These are phyloP conservation scores for Drosophila navojoa DNA, from an alignment of 1,140 invertebrate genomes.

Conservation along the genomic window DNA sequence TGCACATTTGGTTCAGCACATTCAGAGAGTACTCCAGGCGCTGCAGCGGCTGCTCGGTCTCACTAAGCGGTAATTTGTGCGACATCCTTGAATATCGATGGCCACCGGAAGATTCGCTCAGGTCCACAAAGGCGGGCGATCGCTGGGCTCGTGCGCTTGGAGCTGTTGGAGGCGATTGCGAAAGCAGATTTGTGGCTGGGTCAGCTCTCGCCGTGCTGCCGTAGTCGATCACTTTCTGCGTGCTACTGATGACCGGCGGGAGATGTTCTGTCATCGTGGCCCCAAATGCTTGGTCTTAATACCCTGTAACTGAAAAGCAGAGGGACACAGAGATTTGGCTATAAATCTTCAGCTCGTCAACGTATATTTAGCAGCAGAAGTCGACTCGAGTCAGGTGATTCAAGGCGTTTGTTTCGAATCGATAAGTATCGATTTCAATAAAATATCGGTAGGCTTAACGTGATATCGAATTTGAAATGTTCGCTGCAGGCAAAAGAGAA, in stretches of 20 bases:
- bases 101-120: slow-evolving; percentile 38
- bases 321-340: no score
- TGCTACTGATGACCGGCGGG: slow-evolving; percentile 54
- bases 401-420: not conserved
- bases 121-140: slow-evolving; percentile 45
- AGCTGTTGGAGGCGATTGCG: not conserved
- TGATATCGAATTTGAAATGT: no score
- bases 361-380: not conserved
- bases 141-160: slow-evolving; percentile 15
- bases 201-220: slow-evolving; percentile 56
- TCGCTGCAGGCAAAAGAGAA: no score
- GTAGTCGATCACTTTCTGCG: slow-evolving; percentile 57
- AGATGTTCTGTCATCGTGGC: slow-evolving; percentile 54
- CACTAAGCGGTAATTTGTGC: slow-evolving; percentile 33
- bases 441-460: no score
- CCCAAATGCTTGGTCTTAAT: not conserved
- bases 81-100: slow-evolving; percentile 60
- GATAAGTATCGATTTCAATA: not conserved
- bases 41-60: slow-evolving; percentile 35
- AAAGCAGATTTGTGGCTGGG: not conserved
- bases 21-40: slow-evolving; percentile 65
- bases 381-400: no score
- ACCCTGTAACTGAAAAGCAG: not conserved
- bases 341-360: no score
- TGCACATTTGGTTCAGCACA: slow-evolving; percentile 79